Evolutionary conservation across 2,113 vertebrate genomes (phyloP).

Genomic region (Typhlomys cinereus): DNA sequence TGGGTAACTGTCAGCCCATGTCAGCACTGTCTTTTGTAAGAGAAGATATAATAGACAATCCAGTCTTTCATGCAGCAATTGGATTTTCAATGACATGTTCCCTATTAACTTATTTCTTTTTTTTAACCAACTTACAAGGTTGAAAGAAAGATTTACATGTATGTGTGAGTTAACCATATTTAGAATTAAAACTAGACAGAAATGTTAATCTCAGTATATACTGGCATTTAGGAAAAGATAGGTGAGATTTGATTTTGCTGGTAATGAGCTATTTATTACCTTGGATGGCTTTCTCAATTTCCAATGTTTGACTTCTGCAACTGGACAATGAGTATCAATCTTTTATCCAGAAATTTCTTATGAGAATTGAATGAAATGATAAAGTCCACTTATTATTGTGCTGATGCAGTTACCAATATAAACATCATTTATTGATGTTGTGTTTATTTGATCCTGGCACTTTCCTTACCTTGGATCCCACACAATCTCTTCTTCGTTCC

Average conservation of each 20-base stretch:
- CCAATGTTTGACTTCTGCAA: neutral
- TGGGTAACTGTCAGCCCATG: neutral
- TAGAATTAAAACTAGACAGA: neutral
- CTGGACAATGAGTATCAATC: neutral
- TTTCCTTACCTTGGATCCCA: neutral
- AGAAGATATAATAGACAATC: neutral
- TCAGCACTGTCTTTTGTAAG: neutral
- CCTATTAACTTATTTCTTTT: neutral
- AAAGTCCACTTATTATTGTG: neutral
- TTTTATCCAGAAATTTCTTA: neutral
- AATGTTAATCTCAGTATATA: neutral
- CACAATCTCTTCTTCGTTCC: neutral
- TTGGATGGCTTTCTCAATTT: neutral
- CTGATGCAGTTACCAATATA: accelerated
- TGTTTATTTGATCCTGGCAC: accelerated
- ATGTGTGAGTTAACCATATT: neutral
- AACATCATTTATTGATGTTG: accelerated
- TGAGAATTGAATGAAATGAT: neutral
- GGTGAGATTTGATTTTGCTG: neutral
- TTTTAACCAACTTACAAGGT: neutral
- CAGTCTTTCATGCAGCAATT: neutral
- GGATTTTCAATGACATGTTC: neutral
- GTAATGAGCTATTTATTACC: neutral
- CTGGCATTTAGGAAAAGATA: neutral
- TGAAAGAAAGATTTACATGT: neutral